Evolutionary conservation across 2,888 invertebrate genomes (phyloP), one percentile per base, ranked within the genome.

Genomic region (Leptinotarsa haldemani): DNA sequence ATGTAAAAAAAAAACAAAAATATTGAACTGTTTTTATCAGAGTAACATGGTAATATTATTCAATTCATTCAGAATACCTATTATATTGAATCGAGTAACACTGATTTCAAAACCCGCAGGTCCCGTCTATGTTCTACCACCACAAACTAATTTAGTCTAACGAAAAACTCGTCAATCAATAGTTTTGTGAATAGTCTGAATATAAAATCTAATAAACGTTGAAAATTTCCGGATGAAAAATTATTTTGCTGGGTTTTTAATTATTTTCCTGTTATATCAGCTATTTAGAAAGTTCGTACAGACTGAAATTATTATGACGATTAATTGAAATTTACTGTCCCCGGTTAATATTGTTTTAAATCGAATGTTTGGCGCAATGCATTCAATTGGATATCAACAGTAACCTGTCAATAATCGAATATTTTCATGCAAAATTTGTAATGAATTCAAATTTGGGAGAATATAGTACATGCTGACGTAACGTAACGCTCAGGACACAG

Each of bases 161-260:
- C 22, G 22, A 15, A 22, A 56, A 20, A 22, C 9, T 12, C 9
- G 1, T 30, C 7, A 56, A 56, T 56, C 56, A 56, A 56, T 4
- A 22, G 4, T 4, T 20, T 4, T 20, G 56, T 13, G 15, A 56
- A 25, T 22, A 56, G 12, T 15, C 18, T 12, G 18, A 22, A 20
- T 25, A 56, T 22, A 13, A 20, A 56, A 56, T 56, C 16, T 15
- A 56, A 25, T 22, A 22, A 7, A 56, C 56, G 22, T 22, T 56
- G 15, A 25, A 56, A 12, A 56, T 56, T 56, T 56, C 56, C 56
- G 22, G 56, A 56, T 56, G 56, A 13, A 56, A 22, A 56, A 56
- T 56, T 20, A 56, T 56, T 56, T 56, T 20, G 22, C 56, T 15
- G 4, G 22, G 22, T 22, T 25, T 56, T 56, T 56, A 56, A 56